A percentile compares a stretch with the other conserved stretches of the same genome.
phyloP scores from a whole-genome alignment of 2,113 vertebrate genomes.

The Hyaena hyaena region DNA sequence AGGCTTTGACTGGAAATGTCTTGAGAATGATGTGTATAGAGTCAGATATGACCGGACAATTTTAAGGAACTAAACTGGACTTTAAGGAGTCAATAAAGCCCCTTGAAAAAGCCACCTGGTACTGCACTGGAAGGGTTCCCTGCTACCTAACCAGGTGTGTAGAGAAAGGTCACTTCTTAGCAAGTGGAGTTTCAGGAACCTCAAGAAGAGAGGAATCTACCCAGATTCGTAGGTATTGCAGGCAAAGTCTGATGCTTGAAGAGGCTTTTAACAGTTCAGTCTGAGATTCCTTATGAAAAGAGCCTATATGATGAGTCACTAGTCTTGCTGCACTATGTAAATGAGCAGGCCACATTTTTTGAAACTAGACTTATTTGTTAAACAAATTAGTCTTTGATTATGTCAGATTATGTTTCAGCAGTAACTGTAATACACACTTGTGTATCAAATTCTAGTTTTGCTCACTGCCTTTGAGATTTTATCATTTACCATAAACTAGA shows the following conservation, averaged over 20 bases:
- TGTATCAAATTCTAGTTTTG: not conserved
- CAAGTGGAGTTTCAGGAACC: not conserved
- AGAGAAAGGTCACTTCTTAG: not conserved
- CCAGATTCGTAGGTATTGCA: not conserved
- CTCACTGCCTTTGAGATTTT: not conserved
- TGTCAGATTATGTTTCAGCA: not conserved
- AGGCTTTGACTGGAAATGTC: not conserved
- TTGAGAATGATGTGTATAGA: not conserved
- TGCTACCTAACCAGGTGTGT: not conserved
- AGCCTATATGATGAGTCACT: not conserved
- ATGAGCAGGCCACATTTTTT: not conserved
- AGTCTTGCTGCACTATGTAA: not conserved
- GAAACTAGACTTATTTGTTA: not conserved
- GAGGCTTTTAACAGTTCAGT: not conserved
- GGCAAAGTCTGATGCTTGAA: not conserved
- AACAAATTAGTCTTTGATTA: not conserved
- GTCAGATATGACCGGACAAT: not conserved
- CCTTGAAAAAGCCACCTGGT: not conserved
- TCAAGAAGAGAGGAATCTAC: not conserved
- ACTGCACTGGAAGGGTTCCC: not conserved
- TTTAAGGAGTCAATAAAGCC: not conserved
- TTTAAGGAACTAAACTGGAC: not conserved
- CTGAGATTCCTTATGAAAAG: not conserved
- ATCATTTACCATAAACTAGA: not conserved
- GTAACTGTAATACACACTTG: not conserved